Conservation (phyloP, 2,797 vertebrate genomes). For the Jordanella pulchra region DNA sequence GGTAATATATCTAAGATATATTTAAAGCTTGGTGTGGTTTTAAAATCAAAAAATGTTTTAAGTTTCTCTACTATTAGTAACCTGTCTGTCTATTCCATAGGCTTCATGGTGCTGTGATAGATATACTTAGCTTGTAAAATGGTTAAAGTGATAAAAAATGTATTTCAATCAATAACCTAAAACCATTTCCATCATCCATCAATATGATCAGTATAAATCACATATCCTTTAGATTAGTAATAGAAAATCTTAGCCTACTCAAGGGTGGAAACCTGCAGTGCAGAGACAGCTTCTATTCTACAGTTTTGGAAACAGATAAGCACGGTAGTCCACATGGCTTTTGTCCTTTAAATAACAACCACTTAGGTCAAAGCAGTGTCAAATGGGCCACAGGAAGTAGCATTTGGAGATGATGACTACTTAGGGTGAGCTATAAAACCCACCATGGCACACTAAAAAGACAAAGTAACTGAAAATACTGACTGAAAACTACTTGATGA, state of each 20-base stretch:
- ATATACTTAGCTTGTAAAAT: too few relatives aligned
- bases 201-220: not conserved
- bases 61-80: too few relatives aligned
- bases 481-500: constrained; percentile 13
- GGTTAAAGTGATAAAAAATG: not conserved
- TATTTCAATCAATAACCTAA: too few relatives aligned
- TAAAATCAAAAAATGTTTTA: too few relatives aligned
- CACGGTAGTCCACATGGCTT: not conserved
- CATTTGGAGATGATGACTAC: constrained; percentile 5
- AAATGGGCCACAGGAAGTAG: not conserved
- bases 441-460: not conserved
- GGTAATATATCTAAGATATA: too few relatives aligned
- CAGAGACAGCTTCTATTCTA: not conserved
- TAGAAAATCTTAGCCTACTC: not conserved
- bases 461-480: constrained; percentile 7
- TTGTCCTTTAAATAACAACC: constrained; percentile 6
- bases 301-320: not conserved
- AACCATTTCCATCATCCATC: too few relatives aligned
- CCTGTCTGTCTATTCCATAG: too few relatives aligned
- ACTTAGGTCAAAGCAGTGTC: not conserved
- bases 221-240: not conserved
- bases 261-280: not conserved
- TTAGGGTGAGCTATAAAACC: constrained; percentile 1
- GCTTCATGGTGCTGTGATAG: too few relatives aligned
- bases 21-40: too few relatives aligned